Percentiles rank a stretch among this genome's conserved stretches.
Conservation (phyloP, 1,140 invertebrate genomes). For the Popillia japonica region DNA sequence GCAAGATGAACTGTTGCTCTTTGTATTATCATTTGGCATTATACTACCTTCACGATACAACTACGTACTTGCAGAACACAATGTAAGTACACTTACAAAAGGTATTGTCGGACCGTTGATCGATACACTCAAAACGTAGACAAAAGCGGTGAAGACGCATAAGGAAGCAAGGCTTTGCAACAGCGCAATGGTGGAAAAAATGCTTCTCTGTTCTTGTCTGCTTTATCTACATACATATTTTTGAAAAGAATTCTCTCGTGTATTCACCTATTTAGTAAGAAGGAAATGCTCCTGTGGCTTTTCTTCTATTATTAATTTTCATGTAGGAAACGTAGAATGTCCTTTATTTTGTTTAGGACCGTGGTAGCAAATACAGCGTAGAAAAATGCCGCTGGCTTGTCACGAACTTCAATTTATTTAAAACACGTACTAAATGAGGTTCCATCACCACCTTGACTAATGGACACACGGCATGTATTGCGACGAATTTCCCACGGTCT, state of each 20-base stretch:
- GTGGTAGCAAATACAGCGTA: background rate
- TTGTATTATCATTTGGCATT: too few species aligned
- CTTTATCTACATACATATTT: background rate
- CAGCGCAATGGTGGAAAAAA: background rate
- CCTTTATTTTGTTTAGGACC: background rate
- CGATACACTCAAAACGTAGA: background rate
- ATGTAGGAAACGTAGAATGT: background rate
- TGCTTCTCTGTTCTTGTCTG: background rate
- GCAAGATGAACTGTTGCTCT: too few species aligned
- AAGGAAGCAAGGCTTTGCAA: background rate
- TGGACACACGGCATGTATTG: background rate
- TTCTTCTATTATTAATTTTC: conserved; percentile 11
- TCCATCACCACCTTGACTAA: conserved; percentile 7
- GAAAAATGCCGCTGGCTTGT: background rate
- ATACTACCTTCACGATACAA: too few species aligned
- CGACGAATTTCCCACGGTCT: background rate
- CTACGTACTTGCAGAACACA: background rate
- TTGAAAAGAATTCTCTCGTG: background rate
- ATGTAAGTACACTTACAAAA: background rate
- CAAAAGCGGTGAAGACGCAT: conserved; percentile 1
- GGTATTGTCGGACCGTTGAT: background rate
- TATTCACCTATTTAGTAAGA: background rate
- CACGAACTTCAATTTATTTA: conserved; percentile 14
- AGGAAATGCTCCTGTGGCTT: background rate
- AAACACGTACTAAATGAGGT: background rate